Evolutionary conservation across 2,888 invertebrate species (phyloP).

Genomic region (Serrognathus titanus): DNA sequence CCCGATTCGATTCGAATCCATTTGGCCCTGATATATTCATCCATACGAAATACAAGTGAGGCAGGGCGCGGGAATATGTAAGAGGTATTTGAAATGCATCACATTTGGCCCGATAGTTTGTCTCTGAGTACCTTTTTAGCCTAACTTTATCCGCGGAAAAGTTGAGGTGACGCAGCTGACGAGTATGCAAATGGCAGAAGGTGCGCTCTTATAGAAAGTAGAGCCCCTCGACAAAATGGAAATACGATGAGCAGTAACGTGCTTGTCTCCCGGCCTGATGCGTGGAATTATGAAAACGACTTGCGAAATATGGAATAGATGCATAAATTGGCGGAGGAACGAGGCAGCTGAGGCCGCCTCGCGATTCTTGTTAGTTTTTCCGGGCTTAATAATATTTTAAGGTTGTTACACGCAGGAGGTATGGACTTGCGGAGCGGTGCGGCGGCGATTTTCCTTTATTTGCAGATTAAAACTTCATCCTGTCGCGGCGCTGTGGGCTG

Average conservation of each 20-base stretch:
- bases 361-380: too few species aligned
- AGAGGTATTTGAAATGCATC: constrained; percentile 47
- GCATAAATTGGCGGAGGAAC: constrained; percentile 43
- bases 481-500: constrained; percentile 46
- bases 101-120: constrained; percentile 48
- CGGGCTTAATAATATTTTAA: too few species aligned
- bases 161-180: constrained; percentile 54
- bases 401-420: too few species aligned
- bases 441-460: background rate
- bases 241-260: constrained; percentile 46
- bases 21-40: constrained; percentile 18
- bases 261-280: constrained; percentile 47
- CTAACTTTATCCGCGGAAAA: constrained; percentile 48
- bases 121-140: constrained; percentile 47
- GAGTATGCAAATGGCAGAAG: constrained; percentile 51
- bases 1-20: constrained; percentile 16
- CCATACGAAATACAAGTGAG: constrained; percentile 13
- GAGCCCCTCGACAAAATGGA: constrained; percentile 41
- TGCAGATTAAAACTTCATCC: constrained; percentile 50
- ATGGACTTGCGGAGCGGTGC: too few species aligned
- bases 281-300: constrained; percentile 52
- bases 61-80: constrained; percentile 40
- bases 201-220: constrained; percentile 21
- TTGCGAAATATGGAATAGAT: constrained; percentile 52
- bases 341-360: constrained; percentile 14